Percentiles rank a stretch among this genome's conserved stretches.
These are phyloP conservation scores for Dermochelys coriacea DNA, from an alignment of 2,797 vertebrate species.

Conservation along the genomic window DNA sequence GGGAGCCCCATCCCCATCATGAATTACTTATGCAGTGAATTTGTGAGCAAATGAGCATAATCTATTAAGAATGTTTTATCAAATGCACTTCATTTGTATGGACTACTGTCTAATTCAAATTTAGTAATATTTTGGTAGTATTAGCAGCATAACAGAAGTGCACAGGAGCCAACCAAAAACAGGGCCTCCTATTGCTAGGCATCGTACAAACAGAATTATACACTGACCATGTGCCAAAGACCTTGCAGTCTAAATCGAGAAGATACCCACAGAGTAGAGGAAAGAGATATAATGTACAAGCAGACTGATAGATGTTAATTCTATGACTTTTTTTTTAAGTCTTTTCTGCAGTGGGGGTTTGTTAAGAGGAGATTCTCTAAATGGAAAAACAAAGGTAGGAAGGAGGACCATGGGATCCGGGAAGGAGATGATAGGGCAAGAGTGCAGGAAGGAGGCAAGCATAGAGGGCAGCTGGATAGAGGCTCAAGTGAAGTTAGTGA, in stretches of 20 bases:
- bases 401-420: background rate
- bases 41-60: background rate
- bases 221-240: background rate
- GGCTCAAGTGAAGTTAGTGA: background rate
- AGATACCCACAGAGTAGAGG: background rate
- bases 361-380: background rate
- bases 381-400: background rate
- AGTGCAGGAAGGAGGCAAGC: background rate
- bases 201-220: background rate
- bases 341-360: background rate
- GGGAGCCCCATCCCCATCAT: background rate
- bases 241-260: background rate
- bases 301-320: background rate
- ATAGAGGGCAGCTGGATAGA: background rate
- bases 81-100: fast-evolving
- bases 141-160: background rate
- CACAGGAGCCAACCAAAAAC: background rate
- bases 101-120: background rate
- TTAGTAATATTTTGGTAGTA: background rate
- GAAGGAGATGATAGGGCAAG: background rate
- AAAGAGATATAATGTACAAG: background rate
- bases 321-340: background rate
- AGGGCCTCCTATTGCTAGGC: background rate
- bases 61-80: background rate
- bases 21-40: no score